phyloP scores from a whole-genome alignment of 2,888 invertebrate genomes.

The Clepsis dumicolana region DNA sequence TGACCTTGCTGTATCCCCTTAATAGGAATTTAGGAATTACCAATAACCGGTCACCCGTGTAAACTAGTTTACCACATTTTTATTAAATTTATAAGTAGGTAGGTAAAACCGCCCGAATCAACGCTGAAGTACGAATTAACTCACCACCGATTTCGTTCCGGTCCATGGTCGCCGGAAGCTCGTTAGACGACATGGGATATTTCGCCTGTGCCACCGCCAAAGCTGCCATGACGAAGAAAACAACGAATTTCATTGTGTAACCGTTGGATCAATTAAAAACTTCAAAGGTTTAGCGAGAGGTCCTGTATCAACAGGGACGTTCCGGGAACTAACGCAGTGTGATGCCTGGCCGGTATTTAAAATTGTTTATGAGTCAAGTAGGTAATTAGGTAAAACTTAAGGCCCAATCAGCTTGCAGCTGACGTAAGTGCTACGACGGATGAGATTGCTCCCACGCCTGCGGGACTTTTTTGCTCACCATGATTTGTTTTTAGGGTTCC shows the following conservation, averaged over 20 bases:
- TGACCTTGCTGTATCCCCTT: too few relatives aligned
- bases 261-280: not conserved
- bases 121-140: not conserved
- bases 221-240: constrained; percentile 13
- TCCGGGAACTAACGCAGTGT: not conserved
- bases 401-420: not conserved
- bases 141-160: constrained; percentile 20
- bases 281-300: not conserved
- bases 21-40: too few relatives aligned
- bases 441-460: not conserved
- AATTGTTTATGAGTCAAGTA: not conserved
- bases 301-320: not conserved
- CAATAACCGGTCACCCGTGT: too few relatives aligned
- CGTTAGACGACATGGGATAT: not conserved
- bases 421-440: not conserved
- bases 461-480: not conserved
- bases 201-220: constrained; percentile 17
- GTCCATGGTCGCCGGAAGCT: not conserved
- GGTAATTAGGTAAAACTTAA: not conserved
- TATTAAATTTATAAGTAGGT: too few relatives aligned
- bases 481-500: too few relatives aligned
- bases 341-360: not conserved
- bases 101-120: too few relatives aligned
- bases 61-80: too few relatives aligned
- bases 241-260: constrained; percentile 20